phyloP scores from a whole-genome alignment of 2,113 vertebrate genomes.

The Heterocephalus glaber region DNA sequence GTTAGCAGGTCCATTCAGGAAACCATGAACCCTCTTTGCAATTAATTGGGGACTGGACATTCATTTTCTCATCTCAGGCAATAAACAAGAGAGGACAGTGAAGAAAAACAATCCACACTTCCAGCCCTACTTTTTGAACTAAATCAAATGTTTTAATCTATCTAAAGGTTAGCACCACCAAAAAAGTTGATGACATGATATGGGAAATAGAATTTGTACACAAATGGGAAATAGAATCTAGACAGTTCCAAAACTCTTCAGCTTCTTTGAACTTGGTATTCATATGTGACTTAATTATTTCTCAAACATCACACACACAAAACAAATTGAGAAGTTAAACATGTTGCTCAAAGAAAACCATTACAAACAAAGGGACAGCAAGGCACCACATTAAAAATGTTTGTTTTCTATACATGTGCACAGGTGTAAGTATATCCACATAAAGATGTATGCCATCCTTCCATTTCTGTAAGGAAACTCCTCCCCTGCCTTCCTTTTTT shows the following conservation, averaged over 20 bases:
- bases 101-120: neutral
- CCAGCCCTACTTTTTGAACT: neutral
- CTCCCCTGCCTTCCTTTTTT: neutral
- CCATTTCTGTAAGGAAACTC: neutral
- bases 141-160: neutral
- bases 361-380: neutral
- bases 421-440: neutral
- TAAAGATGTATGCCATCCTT: neutral
- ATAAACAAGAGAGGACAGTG: neutral
- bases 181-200: neutral
- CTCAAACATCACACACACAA: neutral
- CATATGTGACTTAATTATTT: neutral
- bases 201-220: too few relatives aligned
- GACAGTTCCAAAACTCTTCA: neutral
- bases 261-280: neutral
- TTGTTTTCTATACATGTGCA: neutral
- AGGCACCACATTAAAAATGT: neutral
- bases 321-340: neutral
- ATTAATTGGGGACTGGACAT: neutral
- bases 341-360: neutral
- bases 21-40: neutral
- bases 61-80: neutral
- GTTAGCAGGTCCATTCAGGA: neutral
- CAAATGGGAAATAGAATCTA: neutral
- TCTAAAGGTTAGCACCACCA: neutral